phyloP scores from a whole-genome alignment of 2,797 vertebrate genomes.

The Hipposideros larvatus region DNA sequence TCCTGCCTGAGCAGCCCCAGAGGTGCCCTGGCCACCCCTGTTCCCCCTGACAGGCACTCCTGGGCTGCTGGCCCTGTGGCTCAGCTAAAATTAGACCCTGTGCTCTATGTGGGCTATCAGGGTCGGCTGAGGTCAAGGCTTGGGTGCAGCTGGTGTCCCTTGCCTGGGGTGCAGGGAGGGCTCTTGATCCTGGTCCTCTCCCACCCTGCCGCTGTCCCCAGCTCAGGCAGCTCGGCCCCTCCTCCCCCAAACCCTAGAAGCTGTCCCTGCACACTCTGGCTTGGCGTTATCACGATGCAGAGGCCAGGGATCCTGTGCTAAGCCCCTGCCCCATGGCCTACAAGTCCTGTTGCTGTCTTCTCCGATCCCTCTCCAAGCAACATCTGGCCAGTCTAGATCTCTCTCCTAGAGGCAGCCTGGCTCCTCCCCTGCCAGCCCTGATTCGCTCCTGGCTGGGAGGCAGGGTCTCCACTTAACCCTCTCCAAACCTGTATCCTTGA shows the following conservation, averaged over 20 bases:
- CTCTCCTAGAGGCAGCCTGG: constrained; percentile 21
- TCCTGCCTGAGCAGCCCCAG: neutral
- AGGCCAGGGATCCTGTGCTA: neutral
- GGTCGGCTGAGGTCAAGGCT: constrained; percentile 59
- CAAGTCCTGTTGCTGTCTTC: neutral
- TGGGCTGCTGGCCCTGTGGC: neutral
- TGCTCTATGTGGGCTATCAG: neutral
- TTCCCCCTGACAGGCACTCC: neutral
- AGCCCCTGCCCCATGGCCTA: neutral
- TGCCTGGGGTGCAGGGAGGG: neutral
- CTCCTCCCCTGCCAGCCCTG: constrained; percentile 70
- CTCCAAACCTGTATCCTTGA: constrained; percentile 45
- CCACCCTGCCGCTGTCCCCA: neutral
- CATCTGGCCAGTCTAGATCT: neutral
- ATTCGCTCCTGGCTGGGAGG: constrained; percentile 76
- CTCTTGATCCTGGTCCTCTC: constrained; percentile 14
- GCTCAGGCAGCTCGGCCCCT: neutral
- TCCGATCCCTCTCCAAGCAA: neutral
- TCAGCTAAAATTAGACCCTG: constrained; percentile 71
- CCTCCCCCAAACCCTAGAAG: neutral
- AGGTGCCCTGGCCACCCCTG: neutral
- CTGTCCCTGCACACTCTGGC: neutral
- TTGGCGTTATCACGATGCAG: neutral
- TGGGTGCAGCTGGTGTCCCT: neutral
- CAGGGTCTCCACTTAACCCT: constrained; percentile 76